Evolutionary conservation across 1,140 invertebrate species (phyloP), one percentile per base, ranked within the genome.

Genomic region (Conopomorpha cramerella): DNA sequence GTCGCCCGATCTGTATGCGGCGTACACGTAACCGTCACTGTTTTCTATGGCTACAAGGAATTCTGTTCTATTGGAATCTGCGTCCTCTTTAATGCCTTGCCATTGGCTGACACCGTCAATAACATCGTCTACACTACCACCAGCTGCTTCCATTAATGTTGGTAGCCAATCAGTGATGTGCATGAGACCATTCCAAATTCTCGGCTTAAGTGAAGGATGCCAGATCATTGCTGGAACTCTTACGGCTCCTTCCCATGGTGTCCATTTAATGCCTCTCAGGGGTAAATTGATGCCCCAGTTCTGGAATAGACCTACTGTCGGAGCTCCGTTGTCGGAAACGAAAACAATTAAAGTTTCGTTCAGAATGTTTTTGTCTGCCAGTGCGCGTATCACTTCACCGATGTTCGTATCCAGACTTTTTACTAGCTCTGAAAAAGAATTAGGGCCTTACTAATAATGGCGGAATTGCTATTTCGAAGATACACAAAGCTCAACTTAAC

Each of bases 211-310:
- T 27, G 72, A 58, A 7, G 81, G 63, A 54, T 79, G 35, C 87
- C 89, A 91, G 36, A 95, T 70, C 11, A 89, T 84, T 0, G 87
- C 87, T 0, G 83, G 78, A 2, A 84, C 85, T 34, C 89, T 71
- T 0, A 88, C 81, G 2, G 86, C 91, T 4, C 91, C 92, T 72
- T 94, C 91, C 86, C 87, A 93, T 0, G 87, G 68, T 2, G 86
- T 86, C 30, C 82, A 81, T 68, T 94, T 93, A 48, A 76, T 11
- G 10, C 90, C 90, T 65, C 86, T 81, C 0, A 93, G 71, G 17
- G 91, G 91, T 78, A 83, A 93, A 73, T 94, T 94, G 19, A 87
- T 91, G 3, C 88, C 91, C 8, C 80, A 78, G 59, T 93, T 93
- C 3, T 70, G 67, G 48, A 88, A 84, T 38, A 85, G 77, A n/a